Conservation (phyloP, 2,797 vertebrate genomes). For the Netta rufina region DNA sequence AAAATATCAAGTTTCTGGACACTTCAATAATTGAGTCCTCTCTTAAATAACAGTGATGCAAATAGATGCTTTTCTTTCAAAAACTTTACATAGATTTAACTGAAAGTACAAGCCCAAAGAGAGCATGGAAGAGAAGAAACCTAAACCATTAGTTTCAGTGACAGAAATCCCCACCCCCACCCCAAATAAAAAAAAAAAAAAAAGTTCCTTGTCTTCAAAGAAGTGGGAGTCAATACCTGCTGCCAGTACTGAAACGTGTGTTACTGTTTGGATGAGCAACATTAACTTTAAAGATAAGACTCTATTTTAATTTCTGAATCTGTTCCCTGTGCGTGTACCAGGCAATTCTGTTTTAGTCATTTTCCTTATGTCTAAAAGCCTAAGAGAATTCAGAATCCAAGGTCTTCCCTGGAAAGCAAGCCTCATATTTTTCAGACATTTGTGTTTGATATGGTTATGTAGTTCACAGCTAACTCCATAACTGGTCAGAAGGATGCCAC, state of each 20-base stretch:
- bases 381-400: not conserved
- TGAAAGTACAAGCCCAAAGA: not conserved
- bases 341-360: not conserved
- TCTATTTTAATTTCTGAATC: not conserved
- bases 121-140: not conserved
- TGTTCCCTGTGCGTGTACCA: not conserved
- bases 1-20: not conserved
- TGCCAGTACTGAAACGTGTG: not conserved
- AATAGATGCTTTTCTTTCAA: not conserved
- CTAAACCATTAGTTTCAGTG: not conserved
- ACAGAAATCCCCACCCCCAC: no score
- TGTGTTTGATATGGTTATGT: not conserved
- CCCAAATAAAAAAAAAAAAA: not conserved
- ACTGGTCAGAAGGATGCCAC: not conserved
- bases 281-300: not conserved
- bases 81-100: not conserved
- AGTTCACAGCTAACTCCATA: not conserved
- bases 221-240: not conserved
- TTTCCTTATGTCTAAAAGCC: not conserved
- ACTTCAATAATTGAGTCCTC: not conserved
- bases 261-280: not conserved
- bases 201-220: not conserved
- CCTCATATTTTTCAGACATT: not conserved
- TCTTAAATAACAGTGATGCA: not conserved
- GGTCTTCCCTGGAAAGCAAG: not conserved